Conservation (phyloP, 2,113 vertebrate species). For the Sorex fumeus region DNA sequence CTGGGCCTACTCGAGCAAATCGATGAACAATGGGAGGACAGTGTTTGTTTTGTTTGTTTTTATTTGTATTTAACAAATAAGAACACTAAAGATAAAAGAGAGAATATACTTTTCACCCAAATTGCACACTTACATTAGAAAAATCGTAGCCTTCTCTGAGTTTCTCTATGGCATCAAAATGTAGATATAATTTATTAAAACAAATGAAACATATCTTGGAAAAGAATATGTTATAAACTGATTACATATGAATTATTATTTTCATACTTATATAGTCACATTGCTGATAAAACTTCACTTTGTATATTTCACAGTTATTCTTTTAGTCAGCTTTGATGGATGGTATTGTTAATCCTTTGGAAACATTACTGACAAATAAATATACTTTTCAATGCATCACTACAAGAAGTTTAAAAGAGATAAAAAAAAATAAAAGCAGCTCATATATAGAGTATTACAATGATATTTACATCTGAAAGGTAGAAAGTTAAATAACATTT, state of each 20-base stretch:
- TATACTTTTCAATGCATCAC: neutral
- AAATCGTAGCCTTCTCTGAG: neutral
- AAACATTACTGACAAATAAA: conserved; percentile 46
- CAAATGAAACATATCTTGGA: conserved; percentile 2
- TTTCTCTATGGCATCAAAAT: neutral
- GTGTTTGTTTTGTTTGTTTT: too few relatives aligned
- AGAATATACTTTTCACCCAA: neutral
- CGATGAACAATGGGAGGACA: too few relatives aligned
- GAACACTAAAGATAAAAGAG: neutral
- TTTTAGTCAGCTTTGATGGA: conserved; percentile 51
- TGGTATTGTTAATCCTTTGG: conserved; percentile 57
- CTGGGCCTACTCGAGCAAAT: too few relatives aligned
- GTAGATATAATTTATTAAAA: neutral
- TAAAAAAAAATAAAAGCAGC: conserved; percentile 42
- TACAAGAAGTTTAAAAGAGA: conserved; percentile 37
- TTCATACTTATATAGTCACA: neutral
- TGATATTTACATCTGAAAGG: neutral
- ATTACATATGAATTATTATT: neutral
- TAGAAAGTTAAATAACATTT: neutral
- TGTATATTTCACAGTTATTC: conserved; percentile 29
- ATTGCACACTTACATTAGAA: neutral
- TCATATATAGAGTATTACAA: conserved; percentile 5
- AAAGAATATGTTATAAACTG: neutral
- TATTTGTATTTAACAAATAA: conserved; percentile 44
- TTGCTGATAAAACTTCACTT: conserved; percentile 40